phyloP scores from a whole-genome alignment of 2,888 invertebrate species.

The Pseudolycoriella hygida region DNA sequence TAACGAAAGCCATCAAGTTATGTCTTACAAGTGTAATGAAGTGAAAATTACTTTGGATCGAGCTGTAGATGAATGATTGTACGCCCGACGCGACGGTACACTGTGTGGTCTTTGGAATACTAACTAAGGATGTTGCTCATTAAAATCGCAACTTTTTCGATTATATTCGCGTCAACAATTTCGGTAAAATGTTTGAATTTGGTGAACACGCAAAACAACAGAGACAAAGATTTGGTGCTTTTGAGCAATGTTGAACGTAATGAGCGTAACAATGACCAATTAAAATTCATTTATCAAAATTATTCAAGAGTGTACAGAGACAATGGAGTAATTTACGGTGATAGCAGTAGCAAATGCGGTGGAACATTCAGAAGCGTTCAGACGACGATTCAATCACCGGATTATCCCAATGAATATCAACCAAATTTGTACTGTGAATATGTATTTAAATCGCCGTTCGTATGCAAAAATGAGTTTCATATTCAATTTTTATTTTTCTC shows the following conservation, averaged over 20 bases:
- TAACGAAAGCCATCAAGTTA: no score
- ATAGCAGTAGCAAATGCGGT: conserved; percentile 16
- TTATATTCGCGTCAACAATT: neutral
- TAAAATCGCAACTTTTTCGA: neutral
- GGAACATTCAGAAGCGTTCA: conserved; percentile 31
- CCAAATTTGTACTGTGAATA: conserved; percentile 31
- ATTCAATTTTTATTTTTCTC: conserved; percentile 38
- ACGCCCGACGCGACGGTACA: no score
- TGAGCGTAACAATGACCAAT: neutral
- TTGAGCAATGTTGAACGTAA: neutral
- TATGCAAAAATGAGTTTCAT: conserved; percentile 33
- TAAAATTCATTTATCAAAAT: neutral
- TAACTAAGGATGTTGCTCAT: no score
- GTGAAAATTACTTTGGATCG: no score
- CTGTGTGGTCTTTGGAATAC: no score
- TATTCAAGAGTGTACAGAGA: neutral
- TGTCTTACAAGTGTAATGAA: no score
- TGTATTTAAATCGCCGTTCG: conserved; percentile 30
- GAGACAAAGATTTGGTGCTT: neutral
- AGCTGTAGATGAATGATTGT: no score
- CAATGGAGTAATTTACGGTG: neutral
- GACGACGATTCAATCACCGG: conserved; percentile 32
- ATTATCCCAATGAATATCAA: conserved; percentile 32
- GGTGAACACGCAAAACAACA: neutral
- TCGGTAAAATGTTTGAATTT: neutral